Evolutionary conservation across 2,113 vertebrate genomes (phyloP).

Genomic region (Oryzias curvinotus): DNA sequence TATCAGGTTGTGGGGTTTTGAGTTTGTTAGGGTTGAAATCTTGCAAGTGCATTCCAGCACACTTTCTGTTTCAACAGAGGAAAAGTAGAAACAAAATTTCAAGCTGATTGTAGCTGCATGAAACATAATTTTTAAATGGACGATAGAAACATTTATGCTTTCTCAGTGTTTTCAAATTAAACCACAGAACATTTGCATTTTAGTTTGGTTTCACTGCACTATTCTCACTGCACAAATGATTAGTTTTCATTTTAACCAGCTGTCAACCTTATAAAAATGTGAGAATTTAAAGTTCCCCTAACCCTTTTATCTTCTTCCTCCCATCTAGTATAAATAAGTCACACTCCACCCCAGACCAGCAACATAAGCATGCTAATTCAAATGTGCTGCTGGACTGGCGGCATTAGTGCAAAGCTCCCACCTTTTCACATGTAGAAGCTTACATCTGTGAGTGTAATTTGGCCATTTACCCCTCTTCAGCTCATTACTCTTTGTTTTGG

Average conservation of each 20-base stretch:
- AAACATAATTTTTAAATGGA: no score
- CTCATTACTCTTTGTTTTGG: constrained; percentile 9
- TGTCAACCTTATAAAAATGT: not conserved
- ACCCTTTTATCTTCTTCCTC: no score
- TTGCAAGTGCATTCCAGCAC: no score
- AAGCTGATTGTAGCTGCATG: no score
- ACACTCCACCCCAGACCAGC: not conserved
- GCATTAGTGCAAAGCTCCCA: not conserved
- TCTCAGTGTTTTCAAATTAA: not conserved
- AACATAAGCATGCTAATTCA: not conserved
- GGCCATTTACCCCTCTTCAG: not conserved
- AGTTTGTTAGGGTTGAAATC: no score
- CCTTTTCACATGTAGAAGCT: not conserved
- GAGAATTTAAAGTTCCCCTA: not conserved
- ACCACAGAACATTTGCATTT: constrained; percentile 9
- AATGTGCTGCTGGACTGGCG: not conserved
- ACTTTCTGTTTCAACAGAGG: no score
- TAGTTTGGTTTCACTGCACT: constrained; percentile 3
- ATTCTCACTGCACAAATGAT: not conserved
- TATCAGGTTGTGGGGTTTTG: no score
- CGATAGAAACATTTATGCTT: no score
- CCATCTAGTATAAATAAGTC: not conserved
- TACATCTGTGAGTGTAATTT: not conserved
- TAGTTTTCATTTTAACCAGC: constrained; percentile 1
- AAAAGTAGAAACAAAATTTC: no score